These are phyloP conservation scores for Stictonetta naevosa DNA, from an alignment of 2,113 vertebrate genomes.

Conservation along the genomic window DNA sequence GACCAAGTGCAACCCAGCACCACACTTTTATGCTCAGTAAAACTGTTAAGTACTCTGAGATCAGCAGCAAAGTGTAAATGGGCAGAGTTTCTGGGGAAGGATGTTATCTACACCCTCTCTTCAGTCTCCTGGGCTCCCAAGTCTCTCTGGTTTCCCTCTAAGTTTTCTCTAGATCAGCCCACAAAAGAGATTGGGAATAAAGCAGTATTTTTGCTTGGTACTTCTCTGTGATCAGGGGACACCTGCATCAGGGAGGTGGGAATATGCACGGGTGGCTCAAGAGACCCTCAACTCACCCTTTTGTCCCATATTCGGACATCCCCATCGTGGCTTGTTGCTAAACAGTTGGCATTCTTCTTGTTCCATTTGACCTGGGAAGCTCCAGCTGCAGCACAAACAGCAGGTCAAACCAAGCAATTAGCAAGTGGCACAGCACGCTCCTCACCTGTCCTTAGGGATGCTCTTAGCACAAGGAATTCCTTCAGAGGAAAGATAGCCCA, in stretches of 20 bases:
- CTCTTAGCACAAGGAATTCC: background rate
- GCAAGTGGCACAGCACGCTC: background rate
- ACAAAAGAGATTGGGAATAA: background rate
- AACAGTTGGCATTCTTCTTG: conserved; percentile 87
- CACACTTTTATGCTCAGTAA: background rate
- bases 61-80: background rate
- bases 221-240: background rate
- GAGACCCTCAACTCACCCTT: conserved; percentile 80
- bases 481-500: background rate
- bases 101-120: background rate
- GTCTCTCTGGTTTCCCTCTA: background rate
- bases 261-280: background rate
- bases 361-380: conserved; percentile 99
- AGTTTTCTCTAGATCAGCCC: background rate
- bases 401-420: background rate
- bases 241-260: background rate
- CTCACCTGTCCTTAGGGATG: background rate
- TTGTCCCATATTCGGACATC: conserved; percentile 98
- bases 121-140: background rate
- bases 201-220: background rate
- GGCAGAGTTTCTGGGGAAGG: background rate
- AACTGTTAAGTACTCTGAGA: background rate
- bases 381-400: conserved; percentile 83
- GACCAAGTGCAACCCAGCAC: background rate
- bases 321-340: conserved; percentile 96